Base-by-base conservation (phyloP, 2,888 invertebrate genomes). In the Myathropa florea region DNA sequence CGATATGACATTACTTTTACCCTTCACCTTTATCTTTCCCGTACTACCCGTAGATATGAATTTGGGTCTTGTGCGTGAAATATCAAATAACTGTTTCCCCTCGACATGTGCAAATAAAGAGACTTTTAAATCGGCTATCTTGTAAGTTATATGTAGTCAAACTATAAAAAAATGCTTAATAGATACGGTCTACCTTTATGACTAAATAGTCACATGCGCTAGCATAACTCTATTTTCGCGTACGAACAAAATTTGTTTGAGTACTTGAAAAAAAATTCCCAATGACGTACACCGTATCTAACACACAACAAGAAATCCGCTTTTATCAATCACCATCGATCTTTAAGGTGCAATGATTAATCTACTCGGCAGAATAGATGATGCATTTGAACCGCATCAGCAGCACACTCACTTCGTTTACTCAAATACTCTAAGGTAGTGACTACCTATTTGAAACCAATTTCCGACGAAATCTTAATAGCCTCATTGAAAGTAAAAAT, bases 381-480 rank as follows among this genome's bases (percentile, higher is more conserved):
- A 18, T 46, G 57, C 57, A 57, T 14, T 57, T 10, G 57, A 57
- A 57, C 10, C 6, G 57, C 57, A 57, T 6, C 24, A 18, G 18
- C 33, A 10, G 7, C 46, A 46, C 46, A 46, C n/a, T 46, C 46
- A 46, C 10, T 33, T 6, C 6, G 33, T 46, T 46, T 46, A 46
- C n/a, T n/a, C n/a, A 46, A n/a, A 9, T 18, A 46, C 46, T 39
- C 18, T 1, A 46, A 46, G 18, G 7, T 7, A 46, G 18, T 46
- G 18, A 46, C 18, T 46, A 46, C 46, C 46, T 46, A 18, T 46
- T 46, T 46, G 18, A n/a, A 53, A 53, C 28, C 12, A 3, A 53
- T 70, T 71, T 71, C 59, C 59, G n/a, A 18, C n/a, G 71, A 39
- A 71, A 71, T 46, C 14, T 23, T 55, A 23, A 39, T 60, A 60